Base-by-base conservation (phyloP, 2,113 vertebrate species). In the Xiphias gladius region DNA sequence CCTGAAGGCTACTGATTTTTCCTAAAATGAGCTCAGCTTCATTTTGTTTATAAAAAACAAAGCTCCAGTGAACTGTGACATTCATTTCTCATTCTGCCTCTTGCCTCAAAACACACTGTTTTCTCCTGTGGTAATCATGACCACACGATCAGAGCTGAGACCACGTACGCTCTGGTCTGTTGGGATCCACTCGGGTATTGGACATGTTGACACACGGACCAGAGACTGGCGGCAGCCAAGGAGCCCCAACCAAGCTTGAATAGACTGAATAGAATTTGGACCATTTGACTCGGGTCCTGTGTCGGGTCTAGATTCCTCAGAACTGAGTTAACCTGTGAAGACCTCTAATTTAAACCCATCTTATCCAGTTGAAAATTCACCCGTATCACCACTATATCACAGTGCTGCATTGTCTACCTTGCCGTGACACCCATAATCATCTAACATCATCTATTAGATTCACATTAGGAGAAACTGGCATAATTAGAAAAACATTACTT, bases 401-500 rank as follows among this genome's bases (percentile, higher is more conserved):
- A 9, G 24, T 11, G 3, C 6, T 28, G 43, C 22, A 28, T 13
- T 28, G 19, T 63, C n/a, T 28, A n/a, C 12, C 24, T 14, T 16
- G 13, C 35, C 13, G 24, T 43, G 26, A 67, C 13, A 5, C 50
- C 17, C 7, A n/a, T 9, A 32, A 50, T 58, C 37, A 41, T 52
- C 30, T 1, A 30, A 7, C 30, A 43, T 55, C n/a, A 50, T 50
- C 28, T 46, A 1, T 24, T 63, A 68, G 58, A 71, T 58, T 79
- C 35, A 72, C 35, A 30, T 62, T 52, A 55, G 41, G 20, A 73
- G 75, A 73, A 63, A 73, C 66, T 70, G 14, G 0, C 73, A 35
- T 78, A 72, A 75, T 82, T 78, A 37, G 26, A 68, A 84, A 80
- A 54, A 43, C 79, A 70, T 79, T 73, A 63, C 6, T 39, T 81